A percentile compares a stretch with the other conserved stretches of the same genome.
Evolutionary conservation across 2,888 invertebrate genomes (phyloP).

Genomic region (Litoditis marina): DNA sequence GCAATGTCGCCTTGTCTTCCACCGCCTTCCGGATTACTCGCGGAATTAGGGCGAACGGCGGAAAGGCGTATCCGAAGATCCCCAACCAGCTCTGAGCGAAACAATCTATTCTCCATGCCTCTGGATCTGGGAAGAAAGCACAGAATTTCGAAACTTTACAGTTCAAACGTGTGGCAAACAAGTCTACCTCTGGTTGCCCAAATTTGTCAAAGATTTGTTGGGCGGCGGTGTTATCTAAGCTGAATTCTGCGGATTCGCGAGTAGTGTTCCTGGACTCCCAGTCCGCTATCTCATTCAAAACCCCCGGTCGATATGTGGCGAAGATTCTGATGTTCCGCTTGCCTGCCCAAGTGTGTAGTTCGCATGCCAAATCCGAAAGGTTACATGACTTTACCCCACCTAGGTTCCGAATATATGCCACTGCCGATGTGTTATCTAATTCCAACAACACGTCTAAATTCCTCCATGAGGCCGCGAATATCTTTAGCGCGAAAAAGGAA

Average conservation of each 20-base stretch:
- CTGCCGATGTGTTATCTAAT: constrained; percentile 8
- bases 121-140: constrained; percentile 12
- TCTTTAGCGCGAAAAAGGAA: constrained; percentile 2
- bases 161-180: constrained; percentile 13
- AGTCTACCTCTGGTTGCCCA: constrained; percentile 5
- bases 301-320: too few species aligned
- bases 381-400: not conserved
- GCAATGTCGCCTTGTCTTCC: not conserved
- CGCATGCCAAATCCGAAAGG: not conserved
- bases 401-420: constrained; percentile 10
- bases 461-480: not conserved
- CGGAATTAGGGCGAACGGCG: constrained; percentile 7
- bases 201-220: not conserved
- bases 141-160: not conserved
- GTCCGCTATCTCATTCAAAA: constrained; percentile 4
- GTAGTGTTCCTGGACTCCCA: not conserved
- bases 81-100: constrained; percentile 7
- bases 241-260: constrained; percentile 6
- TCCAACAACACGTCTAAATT: constrained; percentile 6
- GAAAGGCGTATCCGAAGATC: constrained; percentile 12
- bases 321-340: not conserved
- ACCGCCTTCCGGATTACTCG: not conserved
- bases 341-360: not conserved
- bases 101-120: constrained; percentile 8
- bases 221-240: not conserved